Conservation (phyloP, 1,140 invertebrate species). For the Mycetomoellerius zeteki region DNA sequence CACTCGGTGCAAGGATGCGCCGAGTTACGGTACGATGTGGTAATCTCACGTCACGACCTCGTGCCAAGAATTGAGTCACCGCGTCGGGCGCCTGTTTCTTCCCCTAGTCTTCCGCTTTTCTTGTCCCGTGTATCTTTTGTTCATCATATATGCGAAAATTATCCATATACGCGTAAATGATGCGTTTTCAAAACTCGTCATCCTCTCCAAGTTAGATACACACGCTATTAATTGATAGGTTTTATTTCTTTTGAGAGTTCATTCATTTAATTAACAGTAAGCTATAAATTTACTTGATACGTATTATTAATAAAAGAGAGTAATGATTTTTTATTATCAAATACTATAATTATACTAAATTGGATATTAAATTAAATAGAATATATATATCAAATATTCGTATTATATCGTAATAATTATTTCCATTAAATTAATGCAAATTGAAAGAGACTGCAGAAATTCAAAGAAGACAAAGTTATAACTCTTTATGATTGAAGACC, state of each 20-base stretch:
- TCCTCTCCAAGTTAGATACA: slow-evolving; percentile 7
- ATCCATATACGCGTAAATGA: background rate
- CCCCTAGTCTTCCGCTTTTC: background rate
- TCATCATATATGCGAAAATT: background rate
- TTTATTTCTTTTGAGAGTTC: background rate
- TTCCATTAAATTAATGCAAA: background rate
- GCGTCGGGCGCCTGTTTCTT: slow-evolving; percentile 25
- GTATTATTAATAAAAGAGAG: background rate
- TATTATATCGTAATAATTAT: background rate
- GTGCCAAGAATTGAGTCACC: slow-evolving; percentile 79
- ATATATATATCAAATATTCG: background rate
- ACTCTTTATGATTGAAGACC: background rate
- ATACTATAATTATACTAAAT: no score
- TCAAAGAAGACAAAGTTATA: slow-evolving; percentile 6
- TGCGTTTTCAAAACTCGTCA: slow-evolving; percentile 6
- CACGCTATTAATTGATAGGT: background rate
- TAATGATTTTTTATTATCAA: background rate
- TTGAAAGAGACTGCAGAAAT: background rate
- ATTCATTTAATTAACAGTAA: background rate
- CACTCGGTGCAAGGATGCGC: slow-evolving; percentile 66
- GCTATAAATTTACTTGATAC: background rate
- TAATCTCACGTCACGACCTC: slow-evolving; percentile 62
- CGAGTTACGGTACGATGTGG: slow-evolving; percentile 66
- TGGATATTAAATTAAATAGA: background rate
- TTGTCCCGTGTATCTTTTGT: background rate